Base-by-base conservation (phyloP, 2,113 vertebrate species). In the Gobiocypris rarus region DNA sequence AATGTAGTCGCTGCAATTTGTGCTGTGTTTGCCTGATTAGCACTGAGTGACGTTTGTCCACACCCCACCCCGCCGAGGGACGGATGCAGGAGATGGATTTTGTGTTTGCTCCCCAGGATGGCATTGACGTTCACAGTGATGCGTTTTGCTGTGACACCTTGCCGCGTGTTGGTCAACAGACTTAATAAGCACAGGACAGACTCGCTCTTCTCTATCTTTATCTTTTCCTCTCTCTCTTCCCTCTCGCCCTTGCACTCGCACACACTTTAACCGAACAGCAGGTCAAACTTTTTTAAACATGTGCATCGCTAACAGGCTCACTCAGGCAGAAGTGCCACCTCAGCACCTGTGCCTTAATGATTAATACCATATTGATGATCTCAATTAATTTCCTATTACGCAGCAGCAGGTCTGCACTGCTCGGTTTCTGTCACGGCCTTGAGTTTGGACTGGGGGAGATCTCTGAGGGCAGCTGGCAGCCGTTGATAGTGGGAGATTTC, bases 331-430 rank as follows among this genome's bases (percentile, higher is more conserved):
- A 94, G 91, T 92, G 93, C 93, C 90, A 92, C 88, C 92, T 95
- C 94, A 95, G 94, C 94, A 95, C 93, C 94, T 94, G 93, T 87
- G 89, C 92, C 93, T 93, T 93, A 94, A 94, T 94, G 94, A 95
- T 94, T 95, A 95, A 95, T 95, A 94, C 93, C 90, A 92, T 94
- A 95, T 95, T 95, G 94, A 95, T 94, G 93, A 93, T 94, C 93
- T 94, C 93, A 94, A 95, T 95, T 95, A 94, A 94, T 94, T 94
- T 94, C 93, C 92, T 94, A 93, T 94, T 94, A 94, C 89, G 89
- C 89, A 87, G 91, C 92, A 94, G 92, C 93, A 94, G 93, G 93
- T 91, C 93, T 89, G 89, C 71, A 26, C 91, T 89, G 92, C 92
- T 94, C 91, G 67, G 90, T 94, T 92, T 93, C 93, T 93, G 93